A percentile compares a stretch with the other conserved stretches of the same genome.
phyloP scores from a whole-genome alignment of 2,888 invertebrate genomes.

The Orgyia antiqua region DNA sequence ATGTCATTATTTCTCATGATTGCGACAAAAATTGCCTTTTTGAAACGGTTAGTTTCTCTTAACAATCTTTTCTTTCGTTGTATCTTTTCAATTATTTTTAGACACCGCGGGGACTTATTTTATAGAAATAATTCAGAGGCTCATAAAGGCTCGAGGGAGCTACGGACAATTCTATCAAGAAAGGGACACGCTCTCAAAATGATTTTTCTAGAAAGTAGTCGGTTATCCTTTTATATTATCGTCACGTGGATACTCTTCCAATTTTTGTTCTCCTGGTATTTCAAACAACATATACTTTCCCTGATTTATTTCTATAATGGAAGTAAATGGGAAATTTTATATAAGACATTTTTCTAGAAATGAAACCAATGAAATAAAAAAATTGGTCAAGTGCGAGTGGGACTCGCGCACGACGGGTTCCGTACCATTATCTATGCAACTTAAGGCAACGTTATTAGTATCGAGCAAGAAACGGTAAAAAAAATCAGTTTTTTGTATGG shows the following conservation, averaged over 20 bases:
- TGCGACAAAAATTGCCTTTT: constrained; percentile 40
- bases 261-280: constrained; percentile 19
- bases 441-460: no score
- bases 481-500: no score
- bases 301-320: no score
- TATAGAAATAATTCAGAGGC: constrained; percentile 29
- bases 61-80: constrained; percentile 18
- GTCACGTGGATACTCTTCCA: constrained; percentile 20
- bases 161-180: constrained; percentile 29
- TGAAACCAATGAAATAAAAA: no score
- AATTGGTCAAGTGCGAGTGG: no score
- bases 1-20: constrained; percentile 57
- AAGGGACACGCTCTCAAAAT: constrained; percentile 27
- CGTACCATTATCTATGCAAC: no score
- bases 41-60: constrained; percentile 36
- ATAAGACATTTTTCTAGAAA: no score
- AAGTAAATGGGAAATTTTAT: no score
- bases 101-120: constrained; percentile 23
- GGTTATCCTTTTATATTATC: constrained; percentile 27
- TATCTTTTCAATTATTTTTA: constrained; percentile 32
- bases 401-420: no score
- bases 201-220: constrained; percentile 24
- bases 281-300: no score
- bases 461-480: no score
- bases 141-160: constrained; percentile 23